Percentiles rank a stretch among this genome's conserved stretches.
These are phyloP conservation scores for Strix aluco DNA, from an alignment of 2,113 vertebrate genomes.

Conservation along the genomic window DNA sequence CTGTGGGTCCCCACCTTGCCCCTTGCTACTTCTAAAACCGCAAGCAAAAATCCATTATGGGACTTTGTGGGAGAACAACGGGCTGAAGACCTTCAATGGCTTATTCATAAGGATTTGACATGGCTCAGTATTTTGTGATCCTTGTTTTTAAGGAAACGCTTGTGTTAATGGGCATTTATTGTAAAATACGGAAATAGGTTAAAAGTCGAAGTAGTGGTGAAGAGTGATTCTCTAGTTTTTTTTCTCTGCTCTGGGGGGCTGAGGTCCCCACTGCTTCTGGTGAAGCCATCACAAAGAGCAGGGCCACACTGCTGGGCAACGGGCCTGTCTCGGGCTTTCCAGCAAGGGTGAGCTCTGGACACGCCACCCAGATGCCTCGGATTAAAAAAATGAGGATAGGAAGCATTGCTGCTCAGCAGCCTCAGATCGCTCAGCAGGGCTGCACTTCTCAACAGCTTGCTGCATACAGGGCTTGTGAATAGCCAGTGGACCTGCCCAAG, in stretches of 20 bases:
- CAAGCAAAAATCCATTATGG: background rate
- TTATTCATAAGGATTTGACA: background rate
- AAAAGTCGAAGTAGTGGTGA: background rate
- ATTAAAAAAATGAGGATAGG: background rate
- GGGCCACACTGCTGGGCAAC: background rate
- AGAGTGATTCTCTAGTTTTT: background rate
- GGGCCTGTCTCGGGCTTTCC: background rate
- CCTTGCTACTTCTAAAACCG: background rate
- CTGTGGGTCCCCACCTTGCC: background rate
- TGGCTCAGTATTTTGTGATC: background rate
- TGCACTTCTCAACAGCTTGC: background rate
- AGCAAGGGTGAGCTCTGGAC: background rate
- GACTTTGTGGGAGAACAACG: background rate
- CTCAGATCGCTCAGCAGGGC: background rate
- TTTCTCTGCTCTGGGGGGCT: background rate
- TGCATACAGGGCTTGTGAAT: background rate
- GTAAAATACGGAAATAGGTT: background rate
- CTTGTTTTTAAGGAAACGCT: background rate
- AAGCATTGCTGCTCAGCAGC: background rate
- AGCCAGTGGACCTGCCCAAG: fast-evolving
- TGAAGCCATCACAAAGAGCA: fast-evolving
- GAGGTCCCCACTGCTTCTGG: background rate
- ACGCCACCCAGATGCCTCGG: fast-evolving
- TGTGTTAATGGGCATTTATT: background rate
- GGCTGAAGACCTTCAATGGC: background rate